These are phyloP conservation scores for Micoletzkya japonica DNA, from an alignment of 2,888 invertebrate species.

Conservation along the genomic window DNA sequence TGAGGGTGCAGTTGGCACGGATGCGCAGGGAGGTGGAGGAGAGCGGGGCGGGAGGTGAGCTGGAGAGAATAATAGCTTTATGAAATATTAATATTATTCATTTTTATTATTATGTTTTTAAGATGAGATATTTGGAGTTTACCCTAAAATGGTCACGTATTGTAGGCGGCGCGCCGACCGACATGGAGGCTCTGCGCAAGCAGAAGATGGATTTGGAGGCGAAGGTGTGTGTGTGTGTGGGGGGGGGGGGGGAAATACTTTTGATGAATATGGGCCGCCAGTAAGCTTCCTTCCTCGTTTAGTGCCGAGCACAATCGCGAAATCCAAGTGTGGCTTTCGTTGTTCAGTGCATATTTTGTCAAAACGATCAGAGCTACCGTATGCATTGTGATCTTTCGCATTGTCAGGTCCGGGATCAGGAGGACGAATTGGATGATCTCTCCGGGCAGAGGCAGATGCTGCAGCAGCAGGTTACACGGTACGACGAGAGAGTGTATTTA, in stretches of 20 bases:
- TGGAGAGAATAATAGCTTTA: no score
- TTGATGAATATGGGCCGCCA: no score
- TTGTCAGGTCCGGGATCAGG: conserved; percentile 31
- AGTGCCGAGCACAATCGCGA: not conserved
- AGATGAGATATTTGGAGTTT: no score
- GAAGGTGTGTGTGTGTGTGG: not conserved
- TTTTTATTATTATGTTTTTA: no score
- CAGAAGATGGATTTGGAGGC: conserved; percentile 17
- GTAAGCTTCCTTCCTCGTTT: not conserved
- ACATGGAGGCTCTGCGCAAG: conserved; percentile 73
- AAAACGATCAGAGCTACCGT: not conserved
- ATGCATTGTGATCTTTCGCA: no score
- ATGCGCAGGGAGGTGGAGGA: conserved; percentile 36
- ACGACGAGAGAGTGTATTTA: conserved; percentile 69
- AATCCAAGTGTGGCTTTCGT: not conserved
- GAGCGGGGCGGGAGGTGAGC: conserved; percentile 5
- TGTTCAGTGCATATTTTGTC: not conserved
- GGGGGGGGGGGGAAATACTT: no score
- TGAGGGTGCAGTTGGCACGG: conserved; percentile 30
- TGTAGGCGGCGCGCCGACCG: conserved; percentile 29
- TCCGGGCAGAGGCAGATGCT: conserved; percentile 86
- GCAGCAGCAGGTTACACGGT: conserved; percentile 81
- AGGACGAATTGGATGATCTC: conserved; percentile 89
- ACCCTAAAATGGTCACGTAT: no score
- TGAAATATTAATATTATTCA: no score